Evolutionary conservation across 2,797 vertebrate genomes (phyloP).

Genomic region (Sebastes cheni): DNA sequence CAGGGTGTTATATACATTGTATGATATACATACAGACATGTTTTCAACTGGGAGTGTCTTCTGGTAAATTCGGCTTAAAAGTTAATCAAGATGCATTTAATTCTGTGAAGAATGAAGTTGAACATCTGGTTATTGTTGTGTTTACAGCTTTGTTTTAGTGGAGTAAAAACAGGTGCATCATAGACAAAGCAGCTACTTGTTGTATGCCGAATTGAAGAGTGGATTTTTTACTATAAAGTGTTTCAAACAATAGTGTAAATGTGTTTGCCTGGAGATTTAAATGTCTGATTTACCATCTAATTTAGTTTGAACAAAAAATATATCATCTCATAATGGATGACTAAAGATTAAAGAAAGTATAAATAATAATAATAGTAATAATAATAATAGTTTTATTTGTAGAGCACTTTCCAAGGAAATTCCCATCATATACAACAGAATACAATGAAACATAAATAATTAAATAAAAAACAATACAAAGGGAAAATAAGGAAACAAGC

Average conservation of each 20-base stretch:
- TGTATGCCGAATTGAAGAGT: background rate
- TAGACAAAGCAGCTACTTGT: background rate
- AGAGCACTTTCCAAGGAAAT: too few relatives aligned
- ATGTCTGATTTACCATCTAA: background rate
- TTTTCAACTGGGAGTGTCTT: background rate
- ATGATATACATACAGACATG: accelerated
- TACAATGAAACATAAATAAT: too few relatives aligned
- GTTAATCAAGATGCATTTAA: background rate
- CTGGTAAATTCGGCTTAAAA: background rate
- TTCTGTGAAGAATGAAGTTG: background rate
- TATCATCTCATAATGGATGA: background rate
- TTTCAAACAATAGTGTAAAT: background rate
- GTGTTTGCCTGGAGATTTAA: background rate
- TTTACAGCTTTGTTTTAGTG: background rate
- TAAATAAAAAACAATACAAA: too few relatives aligned
- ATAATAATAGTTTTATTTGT: too few relatives aligned
- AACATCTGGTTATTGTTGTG: background rate
- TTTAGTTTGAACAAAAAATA: background rate
- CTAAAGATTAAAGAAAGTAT: background rate
- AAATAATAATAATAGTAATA: background rate
- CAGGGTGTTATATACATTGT: accelerated
- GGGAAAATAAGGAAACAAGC: too few relatives aligned
- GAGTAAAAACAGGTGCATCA: background rate
- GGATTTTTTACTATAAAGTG: background rate
- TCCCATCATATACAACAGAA: too few relatives aligned